Evolutionary conservation across 2,888 invertebrate species (phyloP).

Genomic region (Molorchus minor): DNA sequence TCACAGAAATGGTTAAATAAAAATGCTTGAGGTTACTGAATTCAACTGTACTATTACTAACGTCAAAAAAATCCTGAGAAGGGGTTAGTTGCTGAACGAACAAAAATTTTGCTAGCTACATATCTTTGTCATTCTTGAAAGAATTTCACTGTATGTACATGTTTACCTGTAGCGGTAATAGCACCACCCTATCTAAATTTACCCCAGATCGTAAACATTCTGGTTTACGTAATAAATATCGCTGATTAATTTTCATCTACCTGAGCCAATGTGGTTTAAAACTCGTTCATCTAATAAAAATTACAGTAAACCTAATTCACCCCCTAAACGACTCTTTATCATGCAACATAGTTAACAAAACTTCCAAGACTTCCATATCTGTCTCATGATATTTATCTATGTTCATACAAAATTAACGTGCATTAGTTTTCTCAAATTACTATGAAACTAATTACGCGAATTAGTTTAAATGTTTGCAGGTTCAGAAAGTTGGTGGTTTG

Average conservation of each 20-base stretch:
- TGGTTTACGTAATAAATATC: not conserved
- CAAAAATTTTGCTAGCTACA: no score
- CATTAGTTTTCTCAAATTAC: constrained; percentile 10
- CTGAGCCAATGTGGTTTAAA: constrained; percentile 23
- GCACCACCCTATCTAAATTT: no score
- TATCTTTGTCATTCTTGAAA: no score
- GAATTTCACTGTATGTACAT: no score
- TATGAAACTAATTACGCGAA: not conserved
- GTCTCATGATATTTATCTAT: constrained; percentile 4
- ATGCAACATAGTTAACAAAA: constrained; percentile 26
- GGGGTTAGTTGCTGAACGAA: no score
- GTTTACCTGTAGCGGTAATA: no score
- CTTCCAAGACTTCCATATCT: not conserved
- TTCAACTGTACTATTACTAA: no score
- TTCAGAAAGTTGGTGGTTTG: constrained; percentile 7
- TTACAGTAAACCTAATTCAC: constrained; percentile 36
- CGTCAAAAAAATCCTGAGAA: no score
- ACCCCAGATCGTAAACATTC: no score
- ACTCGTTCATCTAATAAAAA: constrained; percentile 38
- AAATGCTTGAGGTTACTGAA: no score
- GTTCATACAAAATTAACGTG: constrained; percentile 12
- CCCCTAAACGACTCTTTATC: constrained; percentile 21
- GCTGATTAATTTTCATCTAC: constrained; percentile 4
- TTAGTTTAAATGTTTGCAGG: no score
- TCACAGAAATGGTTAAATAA: no score